phyloP scores from a whole-genome alignment of 2,888 invertebrate genomes.

The Acronicta psi region DNA sequence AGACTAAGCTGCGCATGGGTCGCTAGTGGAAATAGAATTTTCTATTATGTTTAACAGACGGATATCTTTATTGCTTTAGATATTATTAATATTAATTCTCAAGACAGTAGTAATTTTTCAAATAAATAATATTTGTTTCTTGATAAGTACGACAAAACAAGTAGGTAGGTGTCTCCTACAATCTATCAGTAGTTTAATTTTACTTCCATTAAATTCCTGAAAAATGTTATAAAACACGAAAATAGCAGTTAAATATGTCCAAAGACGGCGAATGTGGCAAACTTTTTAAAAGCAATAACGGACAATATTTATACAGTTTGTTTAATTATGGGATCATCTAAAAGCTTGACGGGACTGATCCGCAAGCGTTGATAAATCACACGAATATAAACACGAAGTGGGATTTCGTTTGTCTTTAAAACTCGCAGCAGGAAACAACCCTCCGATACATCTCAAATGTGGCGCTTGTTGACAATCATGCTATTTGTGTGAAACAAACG shows the following conservation, averaged over 20 bases:
- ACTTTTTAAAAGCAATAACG: conserved; percentile 55
- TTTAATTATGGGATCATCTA: conserved; percentile 75
- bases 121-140: too few species aligned
- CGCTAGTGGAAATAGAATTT: too few species aligned
- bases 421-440: conserved; percentile 36
- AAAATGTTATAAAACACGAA: not conserved
- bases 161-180: too few species aligned
- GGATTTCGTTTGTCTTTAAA: conserved; percentile 53
- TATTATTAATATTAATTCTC: too few species aligned
- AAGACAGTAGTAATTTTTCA: too few species aligned
- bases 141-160: too few species aligned
- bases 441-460: conserved; percentile 58
- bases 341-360: conserved; percentile 74
- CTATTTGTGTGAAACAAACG: conserved; percentile 59
- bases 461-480: conserved; percentile 54
- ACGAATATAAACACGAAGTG: conserved; percentile 80
- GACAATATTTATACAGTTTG: conserved; percentile 54
- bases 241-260: conserved; percentile 4
- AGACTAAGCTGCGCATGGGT: too few species aligned
- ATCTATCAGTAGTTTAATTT: too few species aligned
- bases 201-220: too few species aligned
- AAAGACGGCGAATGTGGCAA: conserved; percentile 31
- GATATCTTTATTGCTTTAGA: too few species aligned
- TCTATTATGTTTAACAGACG: too few species aligned
- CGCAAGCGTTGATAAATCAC: conserved; percentile 79